Percentiles rank a stretch among this genome's conserved stretches.
Evolutionary conservation across 2,797 vertebrate genomes (phyloP).

Genomic region (Sebastes jordani): DNA sequence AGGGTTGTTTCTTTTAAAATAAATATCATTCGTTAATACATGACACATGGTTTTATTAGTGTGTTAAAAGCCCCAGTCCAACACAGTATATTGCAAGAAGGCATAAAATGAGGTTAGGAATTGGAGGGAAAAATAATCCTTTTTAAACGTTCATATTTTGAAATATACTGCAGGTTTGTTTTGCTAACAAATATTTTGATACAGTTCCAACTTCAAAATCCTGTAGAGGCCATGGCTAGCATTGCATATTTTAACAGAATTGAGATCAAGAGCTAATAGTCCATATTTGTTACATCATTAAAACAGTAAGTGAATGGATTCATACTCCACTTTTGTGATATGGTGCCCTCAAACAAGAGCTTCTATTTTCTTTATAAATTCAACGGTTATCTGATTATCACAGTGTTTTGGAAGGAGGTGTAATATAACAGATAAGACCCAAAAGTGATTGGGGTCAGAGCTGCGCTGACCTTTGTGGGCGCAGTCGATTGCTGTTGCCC

Average conservation of each 20-base stretch:
- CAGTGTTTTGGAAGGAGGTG: not conserved
- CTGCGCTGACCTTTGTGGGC: no score
- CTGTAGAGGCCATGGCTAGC: not conserved
- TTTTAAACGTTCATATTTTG: not conserved
- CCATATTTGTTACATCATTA: not conserved
- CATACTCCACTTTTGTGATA: not conserved
- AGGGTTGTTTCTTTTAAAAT: constrained; percentile 49
- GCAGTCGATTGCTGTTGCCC: not conserved
- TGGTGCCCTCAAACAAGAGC: not conserved
- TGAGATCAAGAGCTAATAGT: not conserved
- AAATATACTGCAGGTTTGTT: not conserved
- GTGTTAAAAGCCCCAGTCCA: constrained; percentile 19
- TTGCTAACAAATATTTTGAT: not conserved
- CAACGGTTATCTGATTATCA: not conserved
- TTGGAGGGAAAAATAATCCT: not conserved
- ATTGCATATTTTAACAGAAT: not conserved
- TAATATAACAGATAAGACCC: not conserved
- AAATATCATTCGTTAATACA: constrained; percentile 59
- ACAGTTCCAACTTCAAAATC: not conserved
- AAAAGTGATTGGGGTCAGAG: not conserved
- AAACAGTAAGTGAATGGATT: not conserved
- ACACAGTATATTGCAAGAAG: not conserved
- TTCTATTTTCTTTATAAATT: not conserved
- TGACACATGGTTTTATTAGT: constrained; percentile 52
- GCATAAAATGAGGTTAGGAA: not conserved